Evolutionary conservation across 2,797 vertebrate genomes (phyloP), one percentile per base, ranked within the genome.

Genomic region (Xenopus petersii): DNA sequence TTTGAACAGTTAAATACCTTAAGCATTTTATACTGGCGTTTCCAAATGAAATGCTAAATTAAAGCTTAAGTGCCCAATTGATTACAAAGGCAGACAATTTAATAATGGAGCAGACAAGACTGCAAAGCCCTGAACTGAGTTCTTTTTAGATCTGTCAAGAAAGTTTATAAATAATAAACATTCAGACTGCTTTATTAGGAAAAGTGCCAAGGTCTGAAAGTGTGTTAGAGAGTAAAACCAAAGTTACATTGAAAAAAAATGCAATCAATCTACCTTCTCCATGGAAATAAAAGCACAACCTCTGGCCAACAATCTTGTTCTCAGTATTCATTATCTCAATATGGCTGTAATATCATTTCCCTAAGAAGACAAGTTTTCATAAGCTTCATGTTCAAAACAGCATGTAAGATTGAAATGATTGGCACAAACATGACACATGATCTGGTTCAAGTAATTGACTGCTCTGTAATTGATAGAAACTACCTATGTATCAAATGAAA

Each of bases 121-220:
- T 69, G 49, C 26, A 67, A 79, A 81, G 49, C 1, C 47, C 5
- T 54, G 0, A 54, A 55, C 71, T 80, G 0, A 7, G 36, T 16
- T 80, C n/a, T 70, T 68, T 81, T 60, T 10, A 79, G 72, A 79
- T 80, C 58, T 74, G 48, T 30, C 75, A 71, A 17, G 59, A 77
- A 82, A 76, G 47, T 9, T 81, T 78, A 82, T 72, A 78, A 82
- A 81, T 62, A 82, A 71, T 61, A 80, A 81, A 79, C 76, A 54
- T 73, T 74, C 71, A 79, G 66, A 48, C 15, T 30, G 0, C 36
- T 81, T 74, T 71, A 49, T 17, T 63, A 81, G 73, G 11, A 56
- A 70, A 55, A 68, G 36, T 69, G 79, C 54, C 60, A 81, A 73
- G 12, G 21, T 60, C 64, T 77, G 51, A 60, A 67, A 77, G 69